A percentile compares a stretch with the other conserved stretches of the same genome.
phyloP scores from a whole-genome alignment of 2,113 vertebrate genomes.

The Halichoerus grypus region DNA sequence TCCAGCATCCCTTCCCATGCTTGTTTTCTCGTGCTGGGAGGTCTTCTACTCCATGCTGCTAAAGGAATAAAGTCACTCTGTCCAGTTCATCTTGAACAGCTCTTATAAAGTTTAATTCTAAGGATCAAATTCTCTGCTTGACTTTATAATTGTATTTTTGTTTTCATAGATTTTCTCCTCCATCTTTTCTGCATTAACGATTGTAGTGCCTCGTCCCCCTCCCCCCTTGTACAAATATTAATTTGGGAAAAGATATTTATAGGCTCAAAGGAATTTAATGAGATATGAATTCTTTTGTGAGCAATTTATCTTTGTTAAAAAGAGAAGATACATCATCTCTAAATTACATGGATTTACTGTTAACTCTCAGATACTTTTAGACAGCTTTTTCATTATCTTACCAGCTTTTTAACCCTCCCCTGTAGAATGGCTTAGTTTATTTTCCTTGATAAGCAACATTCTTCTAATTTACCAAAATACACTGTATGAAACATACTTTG shows the following conservation, averaged over 20 bases:
- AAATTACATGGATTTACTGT: conserved; percentile 12
- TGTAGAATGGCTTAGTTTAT: conserved; percentile 69
- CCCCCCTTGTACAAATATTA: background rate
- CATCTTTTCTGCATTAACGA: conserved; percentile 31
- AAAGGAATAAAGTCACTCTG: background rate
- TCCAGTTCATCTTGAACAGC: background rate
- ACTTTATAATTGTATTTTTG: conserved; percentile 36
- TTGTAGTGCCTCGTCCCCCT: background rate
- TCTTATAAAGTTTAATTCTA: background rate
- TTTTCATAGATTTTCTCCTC: conserved; percentile 39
- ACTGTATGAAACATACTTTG: conserved; percentile 61
- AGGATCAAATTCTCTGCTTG: conserved; percentile 29
- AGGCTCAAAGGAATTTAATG: conserved; percentile 57
- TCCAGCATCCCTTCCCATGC: background rate
- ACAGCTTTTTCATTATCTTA: conserved; percentile 72
- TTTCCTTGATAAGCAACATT: conserved; percentile 72
- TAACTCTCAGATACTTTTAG: conserved; percentile 57
- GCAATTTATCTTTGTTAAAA: conserved; percentile 59
- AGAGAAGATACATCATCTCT: conserved; percentile 25
- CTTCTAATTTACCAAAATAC: conserved; percentile 69
- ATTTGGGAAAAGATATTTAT: conserved; percentile 55
- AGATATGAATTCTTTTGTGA: conserved; percentile 17
- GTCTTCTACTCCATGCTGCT: background rate
- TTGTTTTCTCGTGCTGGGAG: background rate
- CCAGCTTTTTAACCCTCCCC: conserved; percentile 44